phyloP scores from a whole-genome alignment of 2,113 vertebrate species.

The Ondatra zibethicus region DNA sequence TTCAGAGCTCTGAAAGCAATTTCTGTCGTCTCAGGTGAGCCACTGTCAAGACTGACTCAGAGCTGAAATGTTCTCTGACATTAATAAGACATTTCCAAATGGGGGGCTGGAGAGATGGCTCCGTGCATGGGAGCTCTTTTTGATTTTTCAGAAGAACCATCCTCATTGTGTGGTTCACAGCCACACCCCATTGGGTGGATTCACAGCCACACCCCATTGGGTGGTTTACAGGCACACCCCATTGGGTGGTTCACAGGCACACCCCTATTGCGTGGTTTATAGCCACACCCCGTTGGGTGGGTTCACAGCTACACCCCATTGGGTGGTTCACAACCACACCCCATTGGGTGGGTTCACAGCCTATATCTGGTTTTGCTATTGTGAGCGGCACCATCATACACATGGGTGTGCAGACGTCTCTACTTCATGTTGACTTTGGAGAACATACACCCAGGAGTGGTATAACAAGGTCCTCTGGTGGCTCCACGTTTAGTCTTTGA shows the following conservation, averaged over 20 bases:
- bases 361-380: background rate
- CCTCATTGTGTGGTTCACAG: background rate
- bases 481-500: too few relatives aligned
- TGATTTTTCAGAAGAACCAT: background rate
- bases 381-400: background rate
- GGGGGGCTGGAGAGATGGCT: background rate
- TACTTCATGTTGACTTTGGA: background rate
- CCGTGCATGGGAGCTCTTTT: background rate
- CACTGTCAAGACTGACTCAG: background rate
- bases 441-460: too few relatives aligned
- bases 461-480: background rate
- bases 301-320: too few relatives aligned
- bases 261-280: too few relatives aligned
- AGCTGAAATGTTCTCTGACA: background rate
- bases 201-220: too few relatives aligned
- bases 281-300: too few relatives aligned
- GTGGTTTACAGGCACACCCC: too few relatives aligned
- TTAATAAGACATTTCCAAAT: background rate
- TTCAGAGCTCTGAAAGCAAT: slow-evolving; percentile 97
- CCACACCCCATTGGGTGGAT: too few relatives aligned
- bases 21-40: slow-evolving; percentile 97
- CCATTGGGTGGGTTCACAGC: background rate
- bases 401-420: background rate
- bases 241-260: too few relatives aligned
- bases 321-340: background rate